Base-by-base conservation (phyloP, 2,888 invertebrate genomes). In the Pachycephus smyrnensis region DNA sequence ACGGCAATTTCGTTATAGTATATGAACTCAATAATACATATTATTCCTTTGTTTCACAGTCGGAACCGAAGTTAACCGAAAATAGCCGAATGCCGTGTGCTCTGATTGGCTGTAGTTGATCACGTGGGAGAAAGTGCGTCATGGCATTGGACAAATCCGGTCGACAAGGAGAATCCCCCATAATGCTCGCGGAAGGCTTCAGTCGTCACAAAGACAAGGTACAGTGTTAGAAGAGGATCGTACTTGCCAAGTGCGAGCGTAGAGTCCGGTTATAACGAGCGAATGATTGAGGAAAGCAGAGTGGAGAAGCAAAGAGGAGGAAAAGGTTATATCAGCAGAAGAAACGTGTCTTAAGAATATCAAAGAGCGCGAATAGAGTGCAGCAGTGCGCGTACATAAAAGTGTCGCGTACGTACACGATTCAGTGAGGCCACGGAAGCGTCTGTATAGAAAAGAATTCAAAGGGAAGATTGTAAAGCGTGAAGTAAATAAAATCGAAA, bases 201-300 rank as follows among this genome's bases (percentile, higher is more conserved):
- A 68, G 77, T 81, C 83, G 82, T 85, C 85, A 86, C 83, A 86
- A 85, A 86, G 86, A 82, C 80, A 82, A 83, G 82, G 83, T 82
- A 83, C 76, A 84, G 84, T 82, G 80, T 77, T 74, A 80, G 83
- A 79, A 79, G 75, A 84, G 83, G 84, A 82, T 55, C 80, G 80
- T 80, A 79, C 37, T 23, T 74, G 30, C 33, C 30, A 30, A 74
- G 74, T 79, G 80, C 79, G 81, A 82, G 82, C 76, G 80, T 78
- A 76, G 80, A 77, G 78, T 77, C 75, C 79, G 79, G 77, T 69
- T 77, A 79, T 79, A 77, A 55, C 37, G 73, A 75, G 75, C 80
- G 75, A 77, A 78, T 73, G 69, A 74, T 37, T 33, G 40, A 15
- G 55, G 69, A 77, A 75, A 69, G 68, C 36, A 80, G 75, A 73